These are phyloP conservation scores for Xenopus laevis DNA, from an alignment of 2,113 vertebrate genomes.

Conservation along the genomic window DNA sequence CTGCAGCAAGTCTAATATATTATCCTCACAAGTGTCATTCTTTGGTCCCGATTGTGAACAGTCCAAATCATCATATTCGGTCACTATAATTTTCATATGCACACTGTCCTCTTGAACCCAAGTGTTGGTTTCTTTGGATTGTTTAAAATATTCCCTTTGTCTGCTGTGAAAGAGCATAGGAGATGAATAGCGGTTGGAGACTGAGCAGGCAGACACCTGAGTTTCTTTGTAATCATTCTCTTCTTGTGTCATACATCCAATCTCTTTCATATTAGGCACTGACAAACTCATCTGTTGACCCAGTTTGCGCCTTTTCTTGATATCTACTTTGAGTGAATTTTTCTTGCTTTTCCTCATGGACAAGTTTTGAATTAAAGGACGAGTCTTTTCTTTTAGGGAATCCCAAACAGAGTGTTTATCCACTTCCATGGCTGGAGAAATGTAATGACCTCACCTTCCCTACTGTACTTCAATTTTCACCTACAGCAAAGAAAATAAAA, in stretches of 20 bases:
- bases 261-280: slow-evolving; percentile 65
- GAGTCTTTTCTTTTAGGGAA: slow-evolving; percentile 68
- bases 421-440: slow-evolving; percentile 62
- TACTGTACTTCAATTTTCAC: not conserved
- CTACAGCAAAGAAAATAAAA: slow-evolving; percentile 4
- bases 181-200: slow-evolving; percentile 56
- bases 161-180: slow-evolving; percentile 51
- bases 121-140: slow-evolving; percentile 44
- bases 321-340: slow-evolving; percentile 52
- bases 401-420: slow-evolving; percentile 70
- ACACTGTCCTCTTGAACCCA: slow-evolving; percentile 50
- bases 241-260: slow-evolving; percentile 50
- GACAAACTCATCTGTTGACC: slow-evolving; percentile 68
- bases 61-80: fast-evolving
- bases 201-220: slow-evolving; percentile 48
- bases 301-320: slow-evolving; percentile 46
- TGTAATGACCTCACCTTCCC: slow-evolving; percentile 8
- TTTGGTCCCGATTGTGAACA: fast-evolving
- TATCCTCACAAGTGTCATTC: slow-evolving; percentile 26
- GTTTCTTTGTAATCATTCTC: slow-evolving; percentile 43
- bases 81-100: not conserved
- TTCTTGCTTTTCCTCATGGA: slow-evolving; percentile 61
- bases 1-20: slow-evolving; percentile 52
- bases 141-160: slow-evolving; percentile 48
- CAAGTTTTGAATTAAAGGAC: slow-evolving; percentile 63